These are phyloP conservation scores for Umimayanthus chanpuru DNA, from an alignment of 92 coral and sea anemone species.

Conservation along the genomic window DNA sequence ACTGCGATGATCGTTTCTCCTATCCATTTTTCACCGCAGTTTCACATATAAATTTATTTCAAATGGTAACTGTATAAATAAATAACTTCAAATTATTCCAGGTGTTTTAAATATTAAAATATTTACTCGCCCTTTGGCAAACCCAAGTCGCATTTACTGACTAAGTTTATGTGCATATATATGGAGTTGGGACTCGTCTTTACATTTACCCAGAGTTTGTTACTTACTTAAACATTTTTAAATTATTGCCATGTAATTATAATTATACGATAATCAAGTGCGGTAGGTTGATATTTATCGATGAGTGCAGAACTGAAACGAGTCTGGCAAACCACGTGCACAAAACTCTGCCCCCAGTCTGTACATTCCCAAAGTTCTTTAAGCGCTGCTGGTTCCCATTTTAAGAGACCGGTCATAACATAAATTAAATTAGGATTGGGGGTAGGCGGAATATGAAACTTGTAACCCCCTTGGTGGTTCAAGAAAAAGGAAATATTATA, in stretches of 20 bases:
- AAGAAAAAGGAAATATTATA: too few species aligned
- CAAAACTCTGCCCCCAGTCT: not conserved
- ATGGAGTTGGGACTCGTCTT: too few species aligned
- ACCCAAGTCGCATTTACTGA: not conserved
- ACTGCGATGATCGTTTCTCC: too few species aligned
- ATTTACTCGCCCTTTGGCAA: not conserved
- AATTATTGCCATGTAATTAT: not conserved
- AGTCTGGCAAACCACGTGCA: too few species aligned
- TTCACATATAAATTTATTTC: too few species aligned
- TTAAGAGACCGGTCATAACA: too few species aligned
- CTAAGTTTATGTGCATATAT: not conserved
- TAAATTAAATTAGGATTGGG: too few species aligned
- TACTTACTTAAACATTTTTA: too few species aligned
- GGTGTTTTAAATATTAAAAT: not conserved
- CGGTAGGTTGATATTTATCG: not conserved
- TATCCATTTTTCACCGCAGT: too few species aligned
- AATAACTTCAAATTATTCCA: not conserved
- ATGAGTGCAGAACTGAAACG: not conserved
- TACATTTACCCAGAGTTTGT: too few species aligned
- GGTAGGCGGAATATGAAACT: too few species aligned
- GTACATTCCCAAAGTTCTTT: not conserved
- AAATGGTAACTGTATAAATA: not conserved
- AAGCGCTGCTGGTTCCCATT: not conserved
- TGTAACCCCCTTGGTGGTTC: too few species aligned
- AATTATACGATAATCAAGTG: not conserved